A percentile compares a stretch with the other conserved stretches of the same genome.
Conservation (phyloP, 1,140 invertebrate species). For the Camponotus vicinus region DNA sequence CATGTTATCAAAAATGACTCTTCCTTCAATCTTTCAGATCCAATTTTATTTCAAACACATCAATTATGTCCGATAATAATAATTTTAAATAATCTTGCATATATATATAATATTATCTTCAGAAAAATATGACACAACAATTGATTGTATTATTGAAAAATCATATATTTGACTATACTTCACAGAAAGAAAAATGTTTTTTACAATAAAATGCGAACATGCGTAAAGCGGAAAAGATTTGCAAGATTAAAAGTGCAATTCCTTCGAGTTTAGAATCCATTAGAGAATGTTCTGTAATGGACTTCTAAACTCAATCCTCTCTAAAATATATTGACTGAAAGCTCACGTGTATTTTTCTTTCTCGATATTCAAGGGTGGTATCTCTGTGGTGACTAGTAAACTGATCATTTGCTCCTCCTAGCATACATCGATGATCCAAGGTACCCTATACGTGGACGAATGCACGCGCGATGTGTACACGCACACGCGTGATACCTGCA, state of each 20-base stretch:
- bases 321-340: constrained; percentile 63
- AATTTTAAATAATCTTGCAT: background rate
- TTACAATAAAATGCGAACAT: background rate
- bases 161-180: background rate
- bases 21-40: background rate
- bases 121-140: constrained; percentile 1
- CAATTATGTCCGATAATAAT: background rate
- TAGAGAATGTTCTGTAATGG: background rate
- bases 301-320: constrained; percentile 49
- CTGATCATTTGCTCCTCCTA: constrained; percentile 28
- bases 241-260: constrained; percentile 27
- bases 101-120: background rate
- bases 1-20: background rate
- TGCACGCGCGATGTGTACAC: constrained; percentile 22
- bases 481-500: constrained; percentile 53
- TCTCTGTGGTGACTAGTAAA: constrained; percentile 25
- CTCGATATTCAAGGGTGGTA: background rate
- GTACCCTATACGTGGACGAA: constrained; percentile 68
- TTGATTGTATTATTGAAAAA: constrained; percentile 14
- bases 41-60: background rate
- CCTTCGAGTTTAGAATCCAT: constrained; percentile 18
- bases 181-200: background rate
- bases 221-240: background rate
- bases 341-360: constrained; percentile 24
- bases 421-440: constrained; percentile 42